These are phyloP conservation scores for Ametastegia equiseti DNA, from an alignment of 2,888 invertebrate species.

Conservation along the genomic window DNA sequence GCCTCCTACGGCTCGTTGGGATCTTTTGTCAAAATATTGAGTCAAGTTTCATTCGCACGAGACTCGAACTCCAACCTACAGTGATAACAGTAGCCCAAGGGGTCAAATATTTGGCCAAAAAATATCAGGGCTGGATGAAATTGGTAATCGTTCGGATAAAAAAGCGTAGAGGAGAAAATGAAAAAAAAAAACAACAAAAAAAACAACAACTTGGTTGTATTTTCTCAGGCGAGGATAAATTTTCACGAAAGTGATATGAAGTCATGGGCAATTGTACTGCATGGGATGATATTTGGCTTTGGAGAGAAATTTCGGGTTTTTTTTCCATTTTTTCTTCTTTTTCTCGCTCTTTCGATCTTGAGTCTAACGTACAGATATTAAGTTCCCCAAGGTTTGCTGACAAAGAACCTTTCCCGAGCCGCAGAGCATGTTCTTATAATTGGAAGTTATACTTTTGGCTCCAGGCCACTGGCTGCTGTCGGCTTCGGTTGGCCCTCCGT, in stretches of 20 bases:
- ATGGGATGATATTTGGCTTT: background rate
- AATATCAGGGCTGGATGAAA: background rate
- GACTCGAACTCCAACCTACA: background rate
- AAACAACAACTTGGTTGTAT: too few species aligned
- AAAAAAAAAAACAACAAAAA: too few species aligned
- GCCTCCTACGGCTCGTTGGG: background rate
- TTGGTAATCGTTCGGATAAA: background rate
- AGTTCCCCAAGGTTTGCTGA: background rate
- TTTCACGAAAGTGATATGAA: background rate
- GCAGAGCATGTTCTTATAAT: constrained; percentile 24
- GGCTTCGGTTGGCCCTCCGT: background rate
- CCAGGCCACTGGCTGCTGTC: constrained; percentile 11
- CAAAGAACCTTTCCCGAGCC: background rate
- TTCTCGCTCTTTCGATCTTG: background rate
- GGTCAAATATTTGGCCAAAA: background rate
- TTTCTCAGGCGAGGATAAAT: background rate
- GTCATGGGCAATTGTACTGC: background rate
- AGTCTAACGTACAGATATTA: background rate
- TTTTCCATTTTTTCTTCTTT: too few species aligned
- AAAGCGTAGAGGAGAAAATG: background rate
- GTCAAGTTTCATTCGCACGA: background rate
- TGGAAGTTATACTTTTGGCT: constrained; percentile 38
- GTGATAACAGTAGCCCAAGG: background rate
- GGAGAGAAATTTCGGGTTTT: background rate
- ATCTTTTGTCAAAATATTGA: constrained; percentile 1